Conservation (phyloP, 2,113 vertebrate species). For the Rhombomys opimus region DNA sequence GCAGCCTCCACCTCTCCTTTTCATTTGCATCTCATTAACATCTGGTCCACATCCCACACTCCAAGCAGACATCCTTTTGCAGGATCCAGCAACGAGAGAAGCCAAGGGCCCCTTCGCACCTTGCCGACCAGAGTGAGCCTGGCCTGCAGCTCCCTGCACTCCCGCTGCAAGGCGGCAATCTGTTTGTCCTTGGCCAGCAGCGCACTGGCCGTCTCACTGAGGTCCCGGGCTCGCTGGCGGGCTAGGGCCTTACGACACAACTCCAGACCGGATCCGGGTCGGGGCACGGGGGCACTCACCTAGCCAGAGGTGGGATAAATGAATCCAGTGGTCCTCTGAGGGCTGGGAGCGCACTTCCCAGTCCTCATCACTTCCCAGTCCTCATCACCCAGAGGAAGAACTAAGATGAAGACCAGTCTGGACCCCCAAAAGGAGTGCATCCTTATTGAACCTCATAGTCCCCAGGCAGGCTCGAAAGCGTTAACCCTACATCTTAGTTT, state of each 20-base stretch:
- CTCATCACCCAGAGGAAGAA: conserved; percentile 43
- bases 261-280: conserved; percentile 91
- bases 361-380: neutral
- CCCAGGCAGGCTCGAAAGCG: conserved; percentile 19
- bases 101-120: conserved; percentile 85
- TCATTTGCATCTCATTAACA: conserved; percentile 79
- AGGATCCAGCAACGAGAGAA: neutral
- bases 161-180: conserved; percentile 93
- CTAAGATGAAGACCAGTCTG: neutral
- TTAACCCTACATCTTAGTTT: conserved; percentile 62
- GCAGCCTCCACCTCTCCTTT: conserved; percentile 65
- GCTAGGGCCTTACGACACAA: conserved; percentile 95
- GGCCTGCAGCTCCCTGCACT: conserved; percentile 93
- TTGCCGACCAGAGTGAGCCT: conserved; percentile 88
- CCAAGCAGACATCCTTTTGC: neutral
- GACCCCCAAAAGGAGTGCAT: neutral
- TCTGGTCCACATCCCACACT: conserved; percentile 57
- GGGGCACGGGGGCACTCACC: conserved; percentile 91
- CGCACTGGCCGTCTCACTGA: conserved; percentile 94
- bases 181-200: conserved; percentile 97
- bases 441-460: neutral
- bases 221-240: conserved; percentile 94
- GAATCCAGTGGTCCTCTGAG: conserved; percentile 46
- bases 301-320: conserved; percentile 78
- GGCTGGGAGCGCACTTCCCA: neutral